Conservation (phyloP, 1,140 invertebrate species). For the Artemia franciscana region DNA sequence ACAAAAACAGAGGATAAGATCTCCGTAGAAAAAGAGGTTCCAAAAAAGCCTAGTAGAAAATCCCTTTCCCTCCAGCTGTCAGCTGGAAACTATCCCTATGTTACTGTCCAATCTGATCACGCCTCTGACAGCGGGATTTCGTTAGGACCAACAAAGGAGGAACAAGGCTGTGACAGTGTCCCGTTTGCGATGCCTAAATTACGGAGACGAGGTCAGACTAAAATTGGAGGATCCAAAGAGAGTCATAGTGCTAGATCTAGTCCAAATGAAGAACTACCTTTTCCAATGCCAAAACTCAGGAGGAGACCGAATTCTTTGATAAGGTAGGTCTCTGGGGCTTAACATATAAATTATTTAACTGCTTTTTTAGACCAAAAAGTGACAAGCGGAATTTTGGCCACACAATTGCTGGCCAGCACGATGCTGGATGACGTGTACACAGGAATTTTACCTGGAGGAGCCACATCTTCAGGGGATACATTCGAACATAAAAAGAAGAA, state of each 20-base stretch:
- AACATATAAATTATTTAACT: too few relatives aligned
- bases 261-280: neutral
- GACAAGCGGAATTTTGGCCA: too few relatives aligned
- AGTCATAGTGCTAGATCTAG: neutral
- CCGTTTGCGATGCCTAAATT: neutral
- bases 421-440: too few relatives aligned
- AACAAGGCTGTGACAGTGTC: neutral
- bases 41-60: neutral
- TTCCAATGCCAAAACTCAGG: neutral
- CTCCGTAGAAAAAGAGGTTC: neutral
- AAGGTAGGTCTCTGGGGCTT: neutral
- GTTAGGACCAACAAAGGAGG: neutral
- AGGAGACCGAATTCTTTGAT: neutral
- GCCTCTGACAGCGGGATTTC: neutral
- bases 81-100: neutral
- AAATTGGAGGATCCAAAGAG: neutral
- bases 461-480: too few relatives aligned
- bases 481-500: too few relatives aligned
- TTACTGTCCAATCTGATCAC: neutral
- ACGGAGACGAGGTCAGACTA: neutral
- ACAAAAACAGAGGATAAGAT: neutral
- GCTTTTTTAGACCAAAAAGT: too few relatives aligned
- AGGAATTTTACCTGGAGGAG: too few relatives aligned
- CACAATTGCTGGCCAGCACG: too few relatives aligned
- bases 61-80: neutral